phyloP scores from a whole-genome alignment of 2,797 vertebrate species.

The Enteromius anoplus region DNA sequence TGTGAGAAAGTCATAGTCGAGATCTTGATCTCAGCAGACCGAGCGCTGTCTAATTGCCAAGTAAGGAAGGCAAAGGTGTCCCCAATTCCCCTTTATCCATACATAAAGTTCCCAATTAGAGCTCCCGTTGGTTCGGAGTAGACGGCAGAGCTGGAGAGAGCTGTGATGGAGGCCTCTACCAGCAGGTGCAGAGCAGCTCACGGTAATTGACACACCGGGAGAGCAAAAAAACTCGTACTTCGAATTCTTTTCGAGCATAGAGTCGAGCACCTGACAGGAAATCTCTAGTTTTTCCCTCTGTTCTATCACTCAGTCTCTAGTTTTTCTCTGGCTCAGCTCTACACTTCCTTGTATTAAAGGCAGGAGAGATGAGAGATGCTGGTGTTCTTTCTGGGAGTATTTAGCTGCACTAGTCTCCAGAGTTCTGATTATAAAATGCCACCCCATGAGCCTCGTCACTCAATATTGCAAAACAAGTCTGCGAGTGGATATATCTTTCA shows the following conservation, averaged over 20 bases:
- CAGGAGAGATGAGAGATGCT: not conserved
- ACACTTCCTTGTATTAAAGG: conserved; percentile 29
- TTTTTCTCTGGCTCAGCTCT: conserved; percentile 32
- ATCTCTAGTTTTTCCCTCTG: conserved; percentile 37
- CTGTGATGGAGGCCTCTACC: conserved; percentile 61
- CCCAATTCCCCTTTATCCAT: conserved; percentile 23
- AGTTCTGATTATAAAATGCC: conserved; percentile 32
- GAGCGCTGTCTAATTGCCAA: conserved; percentile 24
- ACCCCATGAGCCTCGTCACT: not conserved
- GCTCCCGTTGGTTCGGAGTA: not conserved
- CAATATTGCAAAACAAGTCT: conserved; percentile 32
- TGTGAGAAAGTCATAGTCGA: not conserved
- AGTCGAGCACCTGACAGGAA: conserved; percentile 40
- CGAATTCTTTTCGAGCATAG: conserved; percentile 10
- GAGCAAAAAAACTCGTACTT: conserved; percentile 64
- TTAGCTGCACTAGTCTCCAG: conserved; percentile 26
- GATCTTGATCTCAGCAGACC: conserved; percentile 28
- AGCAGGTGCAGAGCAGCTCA: conserved; percentile 69
- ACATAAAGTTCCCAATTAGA: conserved; percentile 42
- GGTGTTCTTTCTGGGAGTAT: conserved; percentile 23
- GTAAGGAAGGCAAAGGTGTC: conserved; percentile 10
- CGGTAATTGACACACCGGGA: conserved; percentile 70
- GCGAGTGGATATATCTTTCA: conserved; percentile 13
- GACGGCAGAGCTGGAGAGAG: conserved; percentile 52
- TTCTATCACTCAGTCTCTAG: conserved; percentile 43